These are phyloP conservation scores for Eublepharis macularius DNA, from an alignment of 2,113 vertebrate species.

Conservation along the genomic window DNA sequence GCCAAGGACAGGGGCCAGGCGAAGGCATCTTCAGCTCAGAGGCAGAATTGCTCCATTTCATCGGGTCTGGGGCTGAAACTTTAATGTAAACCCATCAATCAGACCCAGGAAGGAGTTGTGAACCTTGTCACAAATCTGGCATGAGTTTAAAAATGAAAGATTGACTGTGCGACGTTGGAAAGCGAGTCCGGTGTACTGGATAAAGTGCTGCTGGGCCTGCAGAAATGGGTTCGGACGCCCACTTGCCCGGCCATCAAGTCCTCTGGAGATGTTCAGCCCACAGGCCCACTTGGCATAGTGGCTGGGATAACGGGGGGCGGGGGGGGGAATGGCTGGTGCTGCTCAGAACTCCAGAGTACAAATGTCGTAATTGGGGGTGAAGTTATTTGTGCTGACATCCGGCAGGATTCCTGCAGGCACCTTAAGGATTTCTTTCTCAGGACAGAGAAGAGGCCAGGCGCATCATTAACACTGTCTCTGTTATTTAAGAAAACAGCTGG, in stretches of 20 bases:
- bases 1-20: too few species aligned
- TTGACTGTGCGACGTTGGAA: neutral
- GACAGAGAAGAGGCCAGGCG: neutral
- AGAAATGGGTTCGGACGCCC: neutral
- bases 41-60: conserved; percentile 42
- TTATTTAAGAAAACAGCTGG: neutral
- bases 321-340: too few species aligned
- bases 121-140: conserved; percentile 19
- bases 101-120: conserved; percentile 9
- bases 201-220: neutral
- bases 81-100: neutral
- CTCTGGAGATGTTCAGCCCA: too few species aligned
- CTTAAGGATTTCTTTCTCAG: neutral
- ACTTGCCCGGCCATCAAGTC: too few species aligned
- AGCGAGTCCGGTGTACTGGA: neutral
- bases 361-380: too few species aligned
- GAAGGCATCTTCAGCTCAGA: conserved; percentile 13
- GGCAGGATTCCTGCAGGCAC: too few species aligned
- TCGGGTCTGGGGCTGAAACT: conserved; percentile 23
- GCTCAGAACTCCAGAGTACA: too few species aligned
- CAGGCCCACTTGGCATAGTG: too few species aligned
- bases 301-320: too few species aligned
- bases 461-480: neutral
- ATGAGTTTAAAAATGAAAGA: neutral
- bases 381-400: too few species aligned